Evolutionary conservation across 2,797 vertebrate genomes (phyloP).

Genomic region (Amphiprion clarkii): DNA sequence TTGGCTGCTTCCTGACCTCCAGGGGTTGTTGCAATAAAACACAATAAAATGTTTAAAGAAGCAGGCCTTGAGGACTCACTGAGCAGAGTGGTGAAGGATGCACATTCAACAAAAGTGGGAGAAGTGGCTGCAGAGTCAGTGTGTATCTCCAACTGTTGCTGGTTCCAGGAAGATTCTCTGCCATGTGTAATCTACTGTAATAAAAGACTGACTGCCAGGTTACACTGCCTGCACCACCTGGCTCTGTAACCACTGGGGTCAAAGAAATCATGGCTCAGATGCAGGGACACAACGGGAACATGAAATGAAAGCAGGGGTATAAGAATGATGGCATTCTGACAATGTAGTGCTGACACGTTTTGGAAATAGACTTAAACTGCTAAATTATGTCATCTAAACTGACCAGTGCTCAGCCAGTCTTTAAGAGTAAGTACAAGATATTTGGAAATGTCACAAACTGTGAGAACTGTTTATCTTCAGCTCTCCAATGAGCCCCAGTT

Average conservation of each 20-base stretch:
- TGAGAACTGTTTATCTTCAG: too few species aligned
- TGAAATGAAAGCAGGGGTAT: neutral
- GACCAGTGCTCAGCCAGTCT: too few species aligned
- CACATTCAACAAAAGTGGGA: neutral
- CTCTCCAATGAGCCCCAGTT: too few species aligned
- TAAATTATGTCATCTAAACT: too few species aligned
- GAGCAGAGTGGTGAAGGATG: constrained; percentile 6
- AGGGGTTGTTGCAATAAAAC: constrained; percentile 48
- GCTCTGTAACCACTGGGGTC: constrained; percentile 59
- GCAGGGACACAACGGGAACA: neutral
- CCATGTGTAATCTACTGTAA: constrained; percentile 79
- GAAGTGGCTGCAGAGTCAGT: constrained; percentile 77
- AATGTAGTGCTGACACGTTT: too few species aligned
- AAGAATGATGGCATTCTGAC: neutral
- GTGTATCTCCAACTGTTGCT: constrained; percentile 71
- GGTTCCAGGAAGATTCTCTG: constrained; percentile 78
- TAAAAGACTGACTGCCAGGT: constrained; percentile 85
- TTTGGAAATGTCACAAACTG: too few species aligned
- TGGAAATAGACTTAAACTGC: too few species aligned
- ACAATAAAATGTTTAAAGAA: constrained; percentile 41
- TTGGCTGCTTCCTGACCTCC: constrained; percentile 11
- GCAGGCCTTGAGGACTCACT: constrained; percentile 18
- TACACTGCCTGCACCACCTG: constrained; percentile 74
- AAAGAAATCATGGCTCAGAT: constrained; percentile 49
- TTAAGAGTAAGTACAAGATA: too few species aligned